Conservation (phyloP, 1,140 invertebrate genomes). For the Lordiphosa mommai region DNA sequence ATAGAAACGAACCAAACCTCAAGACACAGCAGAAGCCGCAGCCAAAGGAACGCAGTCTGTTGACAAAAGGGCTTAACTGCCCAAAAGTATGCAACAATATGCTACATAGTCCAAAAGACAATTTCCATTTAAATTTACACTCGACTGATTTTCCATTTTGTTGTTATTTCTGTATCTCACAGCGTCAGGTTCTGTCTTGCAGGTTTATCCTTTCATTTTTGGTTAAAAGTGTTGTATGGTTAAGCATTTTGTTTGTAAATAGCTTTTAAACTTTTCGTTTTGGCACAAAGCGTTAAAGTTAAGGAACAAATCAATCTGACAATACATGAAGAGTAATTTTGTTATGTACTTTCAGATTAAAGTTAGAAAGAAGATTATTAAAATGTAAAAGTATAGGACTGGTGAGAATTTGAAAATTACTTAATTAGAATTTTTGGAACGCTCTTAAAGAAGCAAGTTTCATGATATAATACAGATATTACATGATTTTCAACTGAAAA, state of each 20-base stretch:
- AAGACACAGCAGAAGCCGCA: slow-evolving; percentile 21
- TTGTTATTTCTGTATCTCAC: slow-evolving; percentile 13
- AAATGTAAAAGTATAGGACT: background rate
- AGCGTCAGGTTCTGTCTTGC: slow-evolving; percentile 15
- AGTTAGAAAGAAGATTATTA: background rate
- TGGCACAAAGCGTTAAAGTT: slow-evolving; percentile 43
- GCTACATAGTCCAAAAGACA: slow-evolving; percentile 13
- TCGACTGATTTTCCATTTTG: slow-evolving; percentile 35
- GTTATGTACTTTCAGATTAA: slow-evolving; percentile 5
- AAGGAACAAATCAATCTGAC: slow-evolving; percentile 23
- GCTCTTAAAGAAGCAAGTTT: too few relatives aligned
- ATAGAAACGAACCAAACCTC: slow-evolving; percentile 22
- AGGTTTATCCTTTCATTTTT: slow-evolving; percentile 7
- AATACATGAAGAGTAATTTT: background rate
- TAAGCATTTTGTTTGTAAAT: slow-evolving; percentile 40
- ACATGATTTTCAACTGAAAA: too few relatives aligned
- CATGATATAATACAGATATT: too few relatives aligned
- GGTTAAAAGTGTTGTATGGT: slow-evolving; percentile 23
- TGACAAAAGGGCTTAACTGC: slow-evolving; percentile 63
- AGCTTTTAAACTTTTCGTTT: slow-evolving; percentile 34
- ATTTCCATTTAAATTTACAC: slow-evolving; percentile 57
- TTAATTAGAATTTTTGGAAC: too few relatives aligned
- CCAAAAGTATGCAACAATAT: slow-evolving; percentile 42
- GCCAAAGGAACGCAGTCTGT: slow-evolving; percentile 34
- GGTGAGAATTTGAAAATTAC: too few relatives aligned